Evolutionary conservation across 2,888 invertebrate species (phyloP).

Genomic region (Brachyptera risi): DNA sequence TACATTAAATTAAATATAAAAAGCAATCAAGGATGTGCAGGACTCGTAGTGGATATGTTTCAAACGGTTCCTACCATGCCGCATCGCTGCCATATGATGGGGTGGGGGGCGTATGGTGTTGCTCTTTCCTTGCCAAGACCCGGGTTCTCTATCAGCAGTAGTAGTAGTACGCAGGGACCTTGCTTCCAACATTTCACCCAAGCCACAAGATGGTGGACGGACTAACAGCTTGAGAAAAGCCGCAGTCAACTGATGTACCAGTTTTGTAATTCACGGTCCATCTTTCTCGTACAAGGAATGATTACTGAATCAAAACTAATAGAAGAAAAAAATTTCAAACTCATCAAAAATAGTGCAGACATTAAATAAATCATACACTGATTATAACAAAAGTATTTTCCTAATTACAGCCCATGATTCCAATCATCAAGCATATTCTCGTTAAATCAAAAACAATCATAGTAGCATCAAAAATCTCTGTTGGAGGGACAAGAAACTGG

Average conservation of each 20-base stretch:
- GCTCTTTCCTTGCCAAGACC: slow-evolving; percentile 28
- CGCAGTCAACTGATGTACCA: slow-evolving; percentile 23
- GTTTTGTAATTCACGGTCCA: background rate
- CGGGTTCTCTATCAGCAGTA: slow-evolving; percentile 19
- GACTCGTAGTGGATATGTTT: background rate
- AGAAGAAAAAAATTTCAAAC: background rate
- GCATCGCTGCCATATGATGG: slow-evolving; percentile 50
- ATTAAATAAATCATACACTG: background rate
- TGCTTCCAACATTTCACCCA: slow-evolving; percentile 27
- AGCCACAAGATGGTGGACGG: background rate
- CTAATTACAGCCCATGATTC: too few species aligned
- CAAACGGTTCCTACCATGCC: slow-evolving; percentile 45
- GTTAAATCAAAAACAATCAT: too few species aligned
- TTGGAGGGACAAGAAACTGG: too few species aligned
- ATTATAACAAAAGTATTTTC: background rate
- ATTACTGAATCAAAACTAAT: slow-evolving; percentile 2
- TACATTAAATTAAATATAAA: too few species aligned
- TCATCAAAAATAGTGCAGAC: background rate
- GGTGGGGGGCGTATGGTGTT: slow-evolving; percentile 28
- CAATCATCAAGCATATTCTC: too few species aligned
- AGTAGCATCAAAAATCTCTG: too few species aligned
- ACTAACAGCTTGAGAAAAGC: background rate
- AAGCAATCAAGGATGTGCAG: background rate
- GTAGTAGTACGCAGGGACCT: slow-evolving; percentile 27
- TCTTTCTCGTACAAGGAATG: background rate